phyloP scores from a whole-genome alignment of 2,888 invertebrate species.

The Andrena bicolor region DNA sequence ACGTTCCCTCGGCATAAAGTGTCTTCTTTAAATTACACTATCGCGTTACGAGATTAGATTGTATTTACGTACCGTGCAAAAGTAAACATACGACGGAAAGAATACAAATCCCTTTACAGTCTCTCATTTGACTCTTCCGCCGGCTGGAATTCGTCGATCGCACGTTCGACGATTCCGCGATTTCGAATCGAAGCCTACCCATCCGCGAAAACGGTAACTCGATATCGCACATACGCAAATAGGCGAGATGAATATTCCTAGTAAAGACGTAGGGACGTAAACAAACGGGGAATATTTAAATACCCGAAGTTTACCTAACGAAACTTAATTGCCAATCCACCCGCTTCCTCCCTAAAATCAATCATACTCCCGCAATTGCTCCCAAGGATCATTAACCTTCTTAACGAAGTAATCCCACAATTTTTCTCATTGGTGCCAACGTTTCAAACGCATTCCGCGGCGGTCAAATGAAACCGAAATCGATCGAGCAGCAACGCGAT shows the following conservation, averaged over 20 bases:
- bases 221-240: not conserved
- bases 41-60: constrained; percentile 19
- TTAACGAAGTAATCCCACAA: not conserved
- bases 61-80: not conserved
- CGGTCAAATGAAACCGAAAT: constrained; percentile 33
- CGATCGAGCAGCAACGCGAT: constrained; percentile 26
- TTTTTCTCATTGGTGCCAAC: not conserved
- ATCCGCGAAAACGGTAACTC: not conserved
- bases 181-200: not conserved
- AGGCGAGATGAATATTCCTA: not conserved
- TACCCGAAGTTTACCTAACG: too few relatives aligned
- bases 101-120: not conserved
- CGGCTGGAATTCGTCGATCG: not conserved
- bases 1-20: constrained; percentile 9
- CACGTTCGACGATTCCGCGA: not conserved
- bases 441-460: constrained; percentile 1
- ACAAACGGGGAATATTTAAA: not conserved
- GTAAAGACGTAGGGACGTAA: not conserved
- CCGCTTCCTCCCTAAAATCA: too few relatives aligned
- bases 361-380: too few relatives aligned
- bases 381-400: not conserved
- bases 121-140: not conserved
- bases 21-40: constrained; percentile 11
- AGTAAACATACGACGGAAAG: too few relatives aligned
- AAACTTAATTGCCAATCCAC: too few relatives aligned